phyloP scores from a whole-genome alignment of 2,797 vertebrate species.

The Capromys pilorides region DNA sequence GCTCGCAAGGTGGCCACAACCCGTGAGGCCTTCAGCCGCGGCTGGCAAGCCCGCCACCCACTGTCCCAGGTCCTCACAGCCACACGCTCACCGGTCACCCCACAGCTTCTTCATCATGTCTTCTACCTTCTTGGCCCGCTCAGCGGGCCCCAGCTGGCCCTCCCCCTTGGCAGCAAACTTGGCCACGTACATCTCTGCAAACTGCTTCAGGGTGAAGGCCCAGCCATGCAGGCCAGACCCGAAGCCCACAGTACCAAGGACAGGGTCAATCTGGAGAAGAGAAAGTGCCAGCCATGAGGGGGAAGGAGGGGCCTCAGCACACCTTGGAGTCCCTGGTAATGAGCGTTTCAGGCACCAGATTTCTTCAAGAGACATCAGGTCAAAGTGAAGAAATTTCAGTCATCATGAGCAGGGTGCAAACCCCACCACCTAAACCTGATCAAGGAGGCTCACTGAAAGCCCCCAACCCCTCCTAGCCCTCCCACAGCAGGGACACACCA shows the following conservation, averaged over 20 bases:
- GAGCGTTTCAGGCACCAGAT: constrained; percentile 78
- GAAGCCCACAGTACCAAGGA: constrained; percentile 94
- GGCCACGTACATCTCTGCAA: constrained; percentile 96
- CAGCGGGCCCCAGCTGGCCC: constrained; percentile 86
- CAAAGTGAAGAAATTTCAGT: constrained; percentile 98
- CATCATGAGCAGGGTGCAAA: constrained; percentile 87
- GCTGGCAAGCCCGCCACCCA: neutral
- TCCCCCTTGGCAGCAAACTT: constrained; percentile 96
- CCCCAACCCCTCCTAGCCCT: rapidly evolving
- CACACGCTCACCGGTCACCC: constrained; percentile 91
- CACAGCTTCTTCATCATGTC: constrained; percentile 99
- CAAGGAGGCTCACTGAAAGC: neutral
- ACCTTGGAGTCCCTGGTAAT: rapidly evolving
- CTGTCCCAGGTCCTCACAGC: neutral
- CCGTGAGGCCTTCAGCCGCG: neutral
- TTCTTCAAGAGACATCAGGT: constrained; percentile 95
- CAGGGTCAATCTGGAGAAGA: constrained; percentile 90
- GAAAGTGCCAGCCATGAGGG: rapidly evolving
- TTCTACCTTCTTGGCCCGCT: constrained; percentile 96
- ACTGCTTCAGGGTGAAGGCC: constrained; percentile 99
- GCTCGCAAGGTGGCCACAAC: rapidly evolving
- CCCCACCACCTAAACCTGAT: no score
- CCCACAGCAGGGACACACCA: constrained; percentile 84
- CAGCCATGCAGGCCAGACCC: constrained; percentile 97
- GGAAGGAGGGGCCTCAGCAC: rapidly evolving